phyloP scores from a whole-genome alignment of 2,113 vertebrate genomes.

The Orcinus orca region DNA sequence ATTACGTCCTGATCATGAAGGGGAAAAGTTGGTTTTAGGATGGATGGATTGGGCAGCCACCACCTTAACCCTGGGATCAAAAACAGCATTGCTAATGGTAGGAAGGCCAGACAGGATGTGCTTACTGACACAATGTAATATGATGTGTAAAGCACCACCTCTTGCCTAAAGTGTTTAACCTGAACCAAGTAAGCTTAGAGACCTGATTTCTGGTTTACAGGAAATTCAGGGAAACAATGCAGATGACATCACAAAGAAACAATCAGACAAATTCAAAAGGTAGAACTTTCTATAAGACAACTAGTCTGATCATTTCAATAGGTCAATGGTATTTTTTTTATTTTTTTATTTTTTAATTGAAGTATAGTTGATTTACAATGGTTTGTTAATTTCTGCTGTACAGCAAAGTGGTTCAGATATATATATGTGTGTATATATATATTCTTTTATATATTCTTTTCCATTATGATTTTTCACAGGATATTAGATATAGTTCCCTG shows the following conservation, averaged over 20 bases:
- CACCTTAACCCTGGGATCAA: neutral
- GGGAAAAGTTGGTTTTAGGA: neutral
- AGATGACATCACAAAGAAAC: neutral
- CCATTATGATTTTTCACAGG: neutral
- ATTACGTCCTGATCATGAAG: neutral
- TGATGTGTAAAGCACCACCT: neutral
- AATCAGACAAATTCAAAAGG: neutral
- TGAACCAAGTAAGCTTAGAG: neutral
- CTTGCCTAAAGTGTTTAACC: neutral
- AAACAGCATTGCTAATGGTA: neutral
- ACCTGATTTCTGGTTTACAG: neutral
- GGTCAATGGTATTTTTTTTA: neutral
- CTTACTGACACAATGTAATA: neutral
- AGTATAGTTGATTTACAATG: neutral
- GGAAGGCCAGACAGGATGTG: neutral
- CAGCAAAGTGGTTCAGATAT: neutral
- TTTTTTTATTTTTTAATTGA: neutral
- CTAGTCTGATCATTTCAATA: neutral
- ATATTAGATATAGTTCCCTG: neutral
- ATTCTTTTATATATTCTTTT: neutral
- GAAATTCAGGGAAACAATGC: neutral
- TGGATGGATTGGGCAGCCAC: neutral
- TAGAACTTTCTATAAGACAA: neutral
- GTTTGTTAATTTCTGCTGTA: neutral
- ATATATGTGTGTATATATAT: too few species aligned